A percentile compares a stretch with the other conserved stretches of the same genome.
These are phyloP conservation scores for Ferdinandea cuprea DNA, from an alignment of 2,888 invertebrate genomes.

Conservation along the genomic window DNA sequence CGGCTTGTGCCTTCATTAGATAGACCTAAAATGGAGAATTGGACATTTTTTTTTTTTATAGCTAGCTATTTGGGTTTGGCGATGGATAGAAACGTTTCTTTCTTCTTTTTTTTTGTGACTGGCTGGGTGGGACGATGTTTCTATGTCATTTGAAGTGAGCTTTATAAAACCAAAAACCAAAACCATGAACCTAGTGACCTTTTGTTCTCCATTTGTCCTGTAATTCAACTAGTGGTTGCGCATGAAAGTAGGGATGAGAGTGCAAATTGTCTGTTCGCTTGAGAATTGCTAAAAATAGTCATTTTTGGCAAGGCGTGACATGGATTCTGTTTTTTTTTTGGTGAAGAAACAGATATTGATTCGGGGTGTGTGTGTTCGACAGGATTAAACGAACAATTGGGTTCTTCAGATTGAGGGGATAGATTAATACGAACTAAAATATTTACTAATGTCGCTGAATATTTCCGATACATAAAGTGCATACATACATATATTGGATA, in stretches of 20 bases:
- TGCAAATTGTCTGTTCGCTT: slow-evolving; percentile 1
- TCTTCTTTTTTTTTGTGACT: too few relatives aligned
- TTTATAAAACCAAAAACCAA: slow-evolving; percentile 18
- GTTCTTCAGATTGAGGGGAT: too few relatives aligned
- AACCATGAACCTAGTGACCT: slow-evolving; percentile 12
- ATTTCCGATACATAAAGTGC: too few relatives aligned
- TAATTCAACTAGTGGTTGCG: slow-evolving; percentile 37
- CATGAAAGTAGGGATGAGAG: background rate
- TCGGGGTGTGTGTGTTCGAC: too few relatives aligned
- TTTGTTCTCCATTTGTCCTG: slow-evolving; percentile 11
- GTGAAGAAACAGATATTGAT: too few relatives aligned
- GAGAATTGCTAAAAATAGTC: slow-evolving; percentile 20
- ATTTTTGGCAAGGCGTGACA: too few relatives aligned
- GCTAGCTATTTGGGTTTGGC: slow-evolving; percentile 7
- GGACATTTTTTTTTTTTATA: background rate
- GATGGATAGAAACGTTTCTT: background rate
- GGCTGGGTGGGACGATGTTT: slow-evolving; percentile 25
- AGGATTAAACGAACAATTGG: too few relatives aligned
- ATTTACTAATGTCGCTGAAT: too few relatives aligned
- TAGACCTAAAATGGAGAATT: background rate
- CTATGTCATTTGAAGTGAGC: slow-evolving; percentile 28
- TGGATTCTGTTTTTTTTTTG: too few relatives aligned
- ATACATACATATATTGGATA: too few relatives aligned
- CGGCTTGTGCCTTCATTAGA: slow-evolving; percentile 41
- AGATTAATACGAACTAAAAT: too few relatives aligned